A percentile compares a stretch with the other conserved stretches of the same genome.
phyloP scores from a whole-genome alignment of 2,113 vertebrate species.

The Lonchura striata region DNA sequence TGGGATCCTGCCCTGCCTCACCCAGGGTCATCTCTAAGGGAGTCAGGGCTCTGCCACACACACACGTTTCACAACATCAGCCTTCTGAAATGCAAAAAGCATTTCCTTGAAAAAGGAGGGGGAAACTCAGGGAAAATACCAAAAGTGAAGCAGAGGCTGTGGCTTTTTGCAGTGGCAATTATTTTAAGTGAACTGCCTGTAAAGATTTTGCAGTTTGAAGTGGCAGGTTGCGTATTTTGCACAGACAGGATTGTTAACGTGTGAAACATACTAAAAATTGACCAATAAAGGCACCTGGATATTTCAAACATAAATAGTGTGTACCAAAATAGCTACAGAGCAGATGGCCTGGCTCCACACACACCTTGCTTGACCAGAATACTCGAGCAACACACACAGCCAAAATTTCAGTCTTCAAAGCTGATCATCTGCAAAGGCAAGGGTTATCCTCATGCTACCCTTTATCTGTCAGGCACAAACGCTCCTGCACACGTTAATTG shows the following conservation, averaged over 20 bases:
- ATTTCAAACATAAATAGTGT: neutral
- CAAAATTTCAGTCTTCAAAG: slow-evolving; percentile 19
- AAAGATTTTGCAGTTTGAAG: neutral
- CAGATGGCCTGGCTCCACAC: slow-evolving; percentile 49
- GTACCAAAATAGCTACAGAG: slow-evolving; percentile 25
- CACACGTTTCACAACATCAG: fast-evolving
- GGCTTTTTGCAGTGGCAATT: neutral
- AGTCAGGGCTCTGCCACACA: neutral
- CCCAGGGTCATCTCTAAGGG: neutral
- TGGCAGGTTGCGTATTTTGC: neutral
- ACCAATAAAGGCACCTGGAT: slow-evolving; percentile 16
- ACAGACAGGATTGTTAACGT: neutral
- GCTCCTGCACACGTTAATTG: neutral
- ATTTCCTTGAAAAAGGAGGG: neutral
- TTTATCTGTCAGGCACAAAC: neutral
- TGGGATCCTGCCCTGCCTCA: neutral
- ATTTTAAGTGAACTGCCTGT: neutral
- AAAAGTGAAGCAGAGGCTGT: neutral
- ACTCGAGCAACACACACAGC: neutral
- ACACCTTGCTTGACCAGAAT: slow-evolving; percentile 56
- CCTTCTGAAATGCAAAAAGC: neutral
- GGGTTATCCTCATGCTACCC: neutral
- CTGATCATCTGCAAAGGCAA: neutral
- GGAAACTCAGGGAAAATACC: neutral
- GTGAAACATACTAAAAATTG: slow-evolving; percentile 14